These are phyloP conservation scores for Mionectes macconnelli DNA, from an alignment of 2,113 vertebrate genomes.

Conservation along the genomic window DNA sequence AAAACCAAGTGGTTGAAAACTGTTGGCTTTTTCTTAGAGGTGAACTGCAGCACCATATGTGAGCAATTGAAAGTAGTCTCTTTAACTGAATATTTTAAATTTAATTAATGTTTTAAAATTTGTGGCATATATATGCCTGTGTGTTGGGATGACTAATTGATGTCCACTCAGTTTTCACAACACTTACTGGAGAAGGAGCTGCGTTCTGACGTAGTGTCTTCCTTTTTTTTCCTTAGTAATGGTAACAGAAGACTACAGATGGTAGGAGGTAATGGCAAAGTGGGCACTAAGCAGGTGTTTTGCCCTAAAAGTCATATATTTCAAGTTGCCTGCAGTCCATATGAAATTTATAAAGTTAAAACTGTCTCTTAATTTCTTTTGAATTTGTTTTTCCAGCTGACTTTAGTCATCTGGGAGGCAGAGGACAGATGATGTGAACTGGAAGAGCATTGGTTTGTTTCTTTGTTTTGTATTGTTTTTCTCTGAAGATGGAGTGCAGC, in stretches of 20 bases:
- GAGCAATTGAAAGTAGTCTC: neutral
- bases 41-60: neutral
- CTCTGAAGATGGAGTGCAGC: neutral
- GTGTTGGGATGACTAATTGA: neutral
- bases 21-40: neutral
- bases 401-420: neutral
- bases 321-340: neutral
- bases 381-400: neutral
- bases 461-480: neutral
- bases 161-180: neutral
- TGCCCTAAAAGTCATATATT: neutral
- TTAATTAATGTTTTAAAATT: conserved; percentile 16
- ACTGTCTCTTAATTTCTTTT: neutral
- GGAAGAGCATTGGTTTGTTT: neutral
- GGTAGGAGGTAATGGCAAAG: neutral
- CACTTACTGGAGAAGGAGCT: neutral
- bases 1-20: neutral
- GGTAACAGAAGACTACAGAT: neutral
- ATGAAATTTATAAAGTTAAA: neutral
- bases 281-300: neutral
- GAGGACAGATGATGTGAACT: neutral
- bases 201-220: accelerated
- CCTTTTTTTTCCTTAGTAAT: neutral
- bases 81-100: conserved; percentile 8
- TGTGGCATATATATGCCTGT: neutral